phyloP scores from a whole-genome alignment of 1,140 invertebrate genomes.

The Venustaconcha ellipsiformis region DNA sequence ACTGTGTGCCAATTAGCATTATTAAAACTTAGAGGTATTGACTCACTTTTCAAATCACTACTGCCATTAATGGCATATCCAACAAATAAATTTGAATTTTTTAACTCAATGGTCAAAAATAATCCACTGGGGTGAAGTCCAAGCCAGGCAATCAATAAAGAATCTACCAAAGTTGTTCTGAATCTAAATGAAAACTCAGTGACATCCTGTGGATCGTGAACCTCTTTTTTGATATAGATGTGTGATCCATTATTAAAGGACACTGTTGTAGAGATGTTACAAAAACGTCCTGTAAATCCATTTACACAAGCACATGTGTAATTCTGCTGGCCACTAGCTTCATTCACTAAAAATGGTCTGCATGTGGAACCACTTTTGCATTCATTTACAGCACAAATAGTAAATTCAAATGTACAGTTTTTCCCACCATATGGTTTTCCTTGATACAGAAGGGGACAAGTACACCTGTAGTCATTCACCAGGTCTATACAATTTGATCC shows the following conservation, averaged over 20 bases:
- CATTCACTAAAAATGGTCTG: slow-evolving; percentile 78
- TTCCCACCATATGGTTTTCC: slow-evolving; percentile 82
- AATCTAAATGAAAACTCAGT: slow-evolving; percentile 81
- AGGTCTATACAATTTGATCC: slow-evolving; percentile 72
- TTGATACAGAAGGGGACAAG: slow-evolving; percentile 61
- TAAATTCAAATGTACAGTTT: slow-evolving; percentile 83
- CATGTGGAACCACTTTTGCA: slow-evolving; percentile 56
- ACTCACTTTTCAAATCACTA: not conserved
- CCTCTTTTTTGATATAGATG: too few species aligned
- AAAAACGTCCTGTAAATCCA: slow-evolving; percentile 89
- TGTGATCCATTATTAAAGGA: slow-evolving; percentile 77
- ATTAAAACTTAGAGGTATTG: slow-evolving; percentile 64
- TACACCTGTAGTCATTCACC: slow-evolving; percentile 52
- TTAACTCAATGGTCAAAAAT: slow-evolving; percentile 34
- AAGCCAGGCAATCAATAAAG: slow-evolving; percentile 75
- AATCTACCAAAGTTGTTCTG: slow-evolving; percentile 88
- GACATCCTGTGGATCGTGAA: slow-evolving; percentile 65
- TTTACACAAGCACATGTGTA: slow-evolving; percentile 79
- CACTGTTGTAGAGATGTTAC: slow-evolving; percentile 88
- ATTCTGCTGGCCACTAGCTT: slow-evolving; percentile 71
- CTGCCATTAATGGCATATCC: not conserved
- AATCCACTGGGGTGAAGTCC: slow-evolving; percentile 72
- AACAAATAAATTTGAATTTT: slow-evolving; percentile 10
- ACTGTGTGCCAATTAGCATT: slow-evolving; percentile 44
- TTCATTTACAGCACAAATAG: slow-evolving; percentile 75